phyloP scores from a whole-genome alignment of 2,888 invertebrate species.

The Andrena minutula region DNA sequence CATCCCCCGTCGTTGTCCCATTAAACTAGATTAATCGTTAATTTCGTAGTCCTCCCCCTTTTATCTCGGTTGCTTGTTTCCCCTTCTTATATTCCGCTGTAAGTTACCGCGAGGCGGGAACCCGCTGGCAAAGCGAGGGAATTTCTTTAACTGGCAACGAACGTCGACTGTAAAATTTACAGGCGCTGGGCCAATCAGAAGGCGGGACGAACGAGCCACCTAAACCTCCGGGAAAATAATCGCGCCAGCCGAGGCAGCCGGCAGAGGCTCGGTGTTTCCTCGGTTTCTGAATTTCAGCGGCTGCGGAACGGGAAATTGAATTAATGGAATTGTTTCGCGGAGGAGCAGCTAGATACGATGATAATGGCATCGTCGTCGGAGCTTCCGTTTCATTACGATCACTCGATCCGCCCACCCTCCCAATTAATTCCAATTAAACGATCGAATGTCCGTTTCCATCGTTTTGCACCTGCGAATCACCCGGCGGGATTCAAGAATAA shows the following conservation, averaged over 20 bases:
- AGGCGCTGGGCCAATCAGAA: constrained; percentile 37
- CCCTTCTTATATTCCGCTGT: neutral
- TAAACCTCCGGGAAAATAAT: constrained; percentile 45
- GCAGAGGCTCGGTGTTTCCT: constrained; percentile 3
- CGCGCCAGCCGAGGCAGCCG: constrained; percentile 7
- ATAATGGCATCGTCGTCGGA: neutral
- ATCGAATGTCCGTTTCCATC: neutral
- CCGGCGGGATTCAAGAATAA: neutral
- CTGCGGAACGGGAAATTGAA: constrained; percentile 24
- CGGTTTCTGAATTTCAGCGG: constrained; percentile 33
- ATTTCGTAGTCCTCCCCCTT: constrained; percentile 22
- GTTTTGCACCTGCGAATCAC: neutral
- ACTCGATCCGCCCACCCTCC: too few relatives aligned
- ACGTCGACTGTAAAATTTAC: constrained; percentile 52
- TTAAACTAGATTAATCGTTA: constrained; percentile 39
- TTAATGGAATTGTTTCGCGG: constrained; percentile 44
- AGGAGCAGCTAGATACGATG: neutral
- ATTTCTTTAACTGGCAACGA: constrained; percentile 46
- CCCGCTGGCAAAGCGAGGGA: constrained; percentile 14
- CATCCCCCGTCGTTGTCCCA: neutral
- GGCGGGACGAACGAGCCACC: constrained; percentile 36
- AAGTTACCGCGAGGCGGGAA: constrained; percentile 7
- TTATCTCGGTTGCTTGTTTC: constrained; percentile 11
- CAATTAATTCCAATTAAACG: neutral
- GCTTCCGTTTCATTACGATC: neutral